phyloP scores from a whole-genome alignment of 2,797 vertebrate genomes.

The Myotis pilosus region DNA sequence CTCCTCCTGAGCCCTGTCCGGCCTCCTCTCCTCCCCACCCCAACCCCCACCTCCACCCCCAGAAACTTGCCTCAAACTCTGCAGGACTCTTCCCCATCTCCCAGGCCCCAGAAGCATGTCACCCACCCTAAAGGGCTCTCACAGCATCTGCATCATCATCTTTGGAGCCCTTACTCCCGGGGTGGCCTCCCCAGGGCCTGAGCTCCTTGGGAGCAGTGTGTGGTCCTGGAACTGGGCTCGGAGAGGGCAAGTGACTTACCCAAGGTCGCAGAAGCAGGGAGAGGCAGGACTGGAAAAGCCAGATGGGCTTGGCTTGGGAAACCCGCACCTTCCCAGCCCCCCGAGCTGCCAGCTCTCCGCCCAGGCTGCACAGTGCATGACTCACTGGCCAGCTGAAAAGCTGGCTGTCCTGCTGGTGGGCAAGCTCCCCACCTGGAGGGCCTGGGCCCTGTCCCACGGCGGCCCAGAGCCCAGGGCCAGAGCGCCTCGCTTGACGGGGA shows the following conservation, averaged over 20 bases:
- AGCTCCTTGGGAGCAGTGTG: not conserved
- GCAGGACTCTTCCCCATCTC: not conserved
- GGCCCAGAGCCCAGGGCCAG: not conserved
- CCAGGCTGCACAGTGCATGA: not conserved
- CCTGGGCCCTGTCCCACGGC: not conserved
- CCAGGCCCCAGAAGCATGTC: not conserved
- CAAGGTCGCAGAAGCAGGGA: not conserved
- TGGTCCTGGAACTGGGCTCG: not conserved
- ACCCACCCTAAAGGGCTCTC: not conserved
- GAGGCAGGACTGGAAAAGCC: not conserved
- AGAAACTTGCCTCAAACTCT: not conserved
- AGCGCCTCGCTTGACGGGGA: not conserved
- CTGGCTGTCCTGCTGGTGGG: not conserved
- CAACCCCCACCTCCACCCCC: not conserved
- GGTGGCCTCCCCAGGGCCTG: not conserved
- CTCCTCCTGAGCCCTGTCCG: not conserved
- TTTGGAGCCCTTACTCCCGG: no score
- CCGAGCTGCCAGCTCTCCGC: not conserved
- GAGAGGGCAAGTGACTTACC: not conserved
- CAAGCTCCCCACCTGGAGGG: not conserved
- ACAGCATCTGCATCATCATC: not conserved
- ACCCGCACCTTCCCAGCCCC: not conserved
- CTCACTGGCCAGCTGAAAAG: not conserved
- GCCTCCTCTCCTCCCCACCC: not conserved
- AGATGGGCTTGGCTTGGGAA: not conserved